These are phyloP conservation scores for Cydia strobilella DNA, from an alignment of 1,140 invertebrate species.

Conservation along the genomic window DNA sequence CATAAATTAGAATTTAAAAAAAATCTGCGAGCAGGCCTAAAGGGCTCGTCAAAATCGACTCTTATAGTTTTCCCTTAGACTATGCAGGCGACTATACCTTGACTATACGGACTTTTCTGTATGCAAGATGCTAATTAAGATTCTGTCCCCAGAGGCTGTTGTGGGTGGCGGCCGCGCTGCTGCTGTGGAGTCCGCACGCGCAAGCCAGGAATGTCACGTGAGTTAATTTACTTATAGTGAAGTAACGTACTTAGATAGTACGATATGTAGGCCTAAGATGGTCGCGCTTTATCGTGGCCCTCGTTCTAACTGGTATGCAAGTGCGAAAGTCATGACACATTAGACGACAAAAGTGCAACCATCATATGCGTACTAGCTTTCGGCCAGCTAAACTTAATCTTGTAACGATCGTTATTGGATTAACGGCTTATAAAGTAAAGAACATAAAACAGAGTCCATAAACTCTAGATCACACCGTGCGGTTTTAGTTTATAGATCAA, in stretches of 20 bases:
- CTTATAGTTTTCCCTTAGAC: too few species aligned
- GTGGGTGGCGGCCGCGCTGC: conserved; percentile 54
- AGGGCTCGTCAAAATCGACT: too few species aligned
- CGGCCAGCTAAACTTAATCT: background rate
- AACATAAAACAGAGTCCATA: background rate
- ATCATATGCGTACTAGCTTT: background rate
- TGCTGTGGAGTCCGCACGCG: conserved; percentile 54
- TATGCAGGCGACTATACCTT: background rate
- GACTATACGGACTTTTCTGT: background rate
- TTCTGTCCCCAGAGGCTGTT: conserved; percentile 64
- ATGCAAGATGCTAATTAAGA: background rate
- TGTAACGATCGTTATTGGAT: background rate
- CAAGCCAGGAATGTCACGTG: conserved; percentile 63
- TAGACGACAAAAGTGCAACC: too few species aligned
- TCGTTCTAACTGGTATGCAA: too few species aligned
- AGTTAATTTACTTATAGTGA: conserved; percentile 41
- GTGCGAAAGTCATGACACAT: too few species aligned
- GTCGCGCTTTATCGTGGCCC: too few species aligned
- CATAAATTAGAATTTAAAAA: too few species aligned
- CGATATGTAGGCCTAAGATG: too few species aligned
- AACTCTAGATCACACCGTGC: background rate
- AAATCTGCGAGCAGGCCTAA: too few species aligned
- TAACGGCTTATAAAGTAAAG: background rate
- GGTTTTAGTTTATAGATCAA: background rate
- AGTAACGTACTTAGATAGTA: too few species aligned